phyloP scores from a whole-genome alignment of 2,113 vertebrate genomes.

The Vicugna pacos region DNA sequence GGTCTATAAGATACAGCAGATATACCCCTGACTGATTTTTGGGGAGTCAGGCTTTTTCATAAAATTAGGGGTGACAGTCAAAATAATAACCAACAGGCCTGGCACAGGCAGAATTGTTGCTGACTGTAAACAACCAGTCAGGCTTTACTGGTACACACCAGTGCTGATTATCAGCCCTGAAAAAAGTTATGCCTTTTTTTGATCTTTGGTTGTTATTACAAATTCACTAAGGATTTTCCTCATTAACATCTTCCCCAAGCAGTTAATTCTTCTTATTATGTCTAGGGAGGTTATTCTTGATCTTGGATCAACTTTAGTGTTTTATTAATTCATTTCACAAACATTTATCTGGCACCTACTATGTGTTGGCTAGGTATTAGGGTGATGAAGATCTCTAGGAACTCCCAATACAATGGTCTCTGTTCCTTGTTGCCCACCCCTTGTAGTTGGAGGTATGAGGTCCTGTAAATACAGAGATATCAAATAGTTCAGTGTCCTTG shows the following conservation, averaged over 20 bases:
- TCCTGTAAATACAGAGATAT: background rate
- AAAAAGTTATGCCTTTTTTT: conserved; percentile 13
- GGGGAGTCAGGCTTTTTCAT: background rate
- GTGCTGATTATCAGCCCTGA: conserved; percentile 3
- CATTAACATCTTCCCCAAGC: background rate
- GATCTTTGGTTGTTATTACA: conserved; percentile 33
- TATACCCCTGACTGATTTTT: background rate
- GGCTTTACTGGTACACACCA: background rate
- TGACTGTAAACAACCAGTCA: background rate
- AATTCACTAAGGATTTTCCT: conserved; percentile 45
- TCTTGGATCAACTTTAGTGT: background rate
- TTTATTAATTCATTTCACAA: conserved; percentile 5
- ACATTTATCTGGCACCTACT: background rate
- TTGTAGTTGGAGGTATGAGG: background rate
- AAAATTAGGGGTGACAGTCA: conserved; percentile 5
- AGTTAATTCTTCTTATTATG: conserved; percentile 29
- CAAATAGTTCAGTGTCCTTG: background rate
- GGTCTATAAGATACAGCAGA: background rate
- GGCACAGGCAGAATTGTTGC: background rate
- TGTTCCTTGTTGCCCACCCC: background rate
- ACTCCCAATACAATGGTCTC: background rate
- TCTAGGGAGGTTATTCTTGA: conserved; percentile 14
- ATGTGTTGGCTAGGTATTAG: background rate
- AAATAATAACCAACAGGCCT: background rate
- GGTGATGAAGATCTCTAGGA: background rate